Evolutionary conservation across 2,113 vertebrate species (phyloP), one percentile per base, ranked within the genome.

Genomic region (Steatornis caripensis): DNA sequence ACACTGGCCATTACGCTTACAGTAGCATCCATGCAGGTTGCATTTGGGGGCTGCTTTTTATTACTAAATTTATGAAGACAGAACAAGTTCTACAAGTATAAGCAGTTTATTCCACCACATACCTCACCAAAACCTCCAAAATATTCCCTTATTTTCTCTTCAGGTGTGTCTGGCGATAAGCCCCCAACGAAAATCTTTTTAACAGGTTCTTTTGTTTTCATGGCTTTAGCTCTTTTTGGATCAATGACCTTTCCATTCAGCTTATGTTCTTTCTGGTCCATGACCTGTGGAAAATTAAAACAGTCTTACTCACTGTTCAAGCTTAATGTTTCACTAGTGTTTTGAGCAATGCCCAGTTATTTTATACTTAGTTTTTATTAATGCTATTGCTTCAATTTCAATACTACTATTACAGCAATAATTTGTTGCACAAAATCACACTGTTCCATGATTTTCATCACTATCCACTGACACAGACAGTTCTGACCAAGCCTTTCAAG

Each of bases 141-240:
- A 95, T 99, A 99, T 94, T 99, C 99, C 95, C 99, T 97, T 97
- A 99, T 99, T 98, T 99, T 99, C 94, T 99, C 99, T 87, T 99
- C 99, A 19, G 99, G 99, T 18, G 99, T 99, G 97, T 99, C 99
- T 92, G 99, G 99, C 97, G 99, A 99, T 95, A 99, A 98, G 43
- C 99, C 99, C 34, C 99, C 99, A 60, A 99, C 99, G 98, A 99
- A 99, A 96, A 99, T 99, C 98, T 99, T 99, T 98, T 99, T 99
- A 66, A 99, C 98, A 0, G 99, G 99, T 93, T 99, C 99, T 98
- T 99, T 99, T 96, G 98, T 99, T 98, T 99, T 99, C 99, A 99
- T 99, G 87, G 99, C 99, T 98, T 99, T 99, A 94, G 99, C 99
- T 97, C 99, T 99, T 98, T 99, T 99, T 55, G 99, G 99, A 97